Evolutionary conservation across 2,888 invertebrate species (phyloP), one percentile per base, ranked within the genome.

Genomic region (Eupsilia transversa): DNA sequence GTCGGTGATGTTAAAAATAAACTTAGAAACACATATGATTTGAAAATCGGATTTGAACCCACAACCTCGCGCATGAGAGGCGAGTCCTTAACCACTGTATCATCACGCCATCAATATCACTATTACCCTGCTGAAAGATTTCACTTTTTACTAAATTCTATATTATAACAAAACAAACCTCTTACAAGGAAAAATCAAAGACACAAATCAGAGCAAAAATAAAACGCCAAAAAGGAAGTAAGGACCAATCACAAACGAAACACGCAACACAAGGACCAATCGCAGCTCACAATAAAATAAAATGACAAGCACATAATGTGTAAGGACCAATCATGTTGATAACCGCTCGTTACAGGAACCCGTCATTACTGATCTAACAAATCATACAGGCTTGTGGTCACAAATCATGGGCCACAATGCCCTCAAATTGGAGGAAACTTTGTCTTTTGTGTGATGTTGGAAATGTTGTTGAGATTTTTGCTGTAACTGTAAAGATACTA

Each of bases 321-420:
- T 69, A 41, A 81, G 82, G 72, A 82, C 85, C 82, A 78, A 85
- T 82, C 83, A 85, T 72, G 72, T 76, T 82, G 82, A 82, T 77
- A 70, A 82, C 69, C 66, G 66, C 52, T 83, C 78, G 72, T 82
- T 83, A 67, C 56, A 57, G 49, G 60, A 76, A 33, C 52, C 73
- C 69, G 35, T 82, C 85, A 84, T 82, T 82, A 80, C 76, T 70
- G 81, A 67, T 70, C 27, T 76, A 72, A 84, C 85, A 81, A 84
- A 84, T 84, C 82, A 76, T 73, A 73, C 74, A 68, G 71, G 46
- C 56, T 66, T 79, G 65, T 79, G 70, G 52, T 54, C 82, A 67
- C 81, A 69, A 83, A 72, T 81, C 77, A 81, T 61, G 30, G 46
- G 43, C 67, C 49, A 80, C 73, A 77, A 84, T 74, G 65, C 52